These are phyloP conservation scores for Lethocerus indicus DNA, from an alignment of 1,140 invertebrate species.

Conservation along the genomic window DNA sequence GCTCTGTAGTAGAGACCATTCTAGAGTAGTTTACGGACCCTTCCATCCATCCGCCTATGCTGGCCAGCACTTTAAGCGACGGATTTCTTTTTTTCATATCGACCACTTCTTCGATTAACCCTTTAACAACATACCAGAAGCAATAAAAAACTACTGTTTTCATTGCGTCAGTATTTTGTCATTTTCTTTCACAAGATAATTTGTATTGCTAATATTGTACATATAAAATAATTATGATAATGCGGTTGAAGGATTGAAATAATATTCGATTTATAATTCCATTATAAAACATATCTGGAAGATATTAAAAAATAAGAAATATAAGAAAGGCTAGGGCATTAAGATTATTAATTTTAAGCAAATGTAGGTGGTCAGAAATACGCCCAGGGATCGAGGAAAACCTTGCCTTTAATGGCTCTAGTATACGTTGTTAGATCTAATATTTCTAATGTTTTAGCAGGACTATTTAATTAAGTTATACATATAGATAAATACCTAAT, in stretches of 20 bases:
- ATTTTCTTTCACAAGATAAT: neutral
- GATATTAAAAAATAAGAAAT: neutral
- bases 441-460: neutral
- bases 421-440: neutral
- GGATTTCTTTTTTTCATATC: slow-evolving; percentile 46
- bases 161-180: neutral
- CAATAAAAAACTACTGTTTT: no score
- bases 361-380: no score
- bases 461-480: neutral
- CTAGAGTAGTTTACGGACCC: slow-evolving; percentile 62
- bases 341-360: no score
- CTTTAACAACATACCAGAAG: slow-evolving; percentile 21
- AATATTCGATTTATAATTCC: neutral
- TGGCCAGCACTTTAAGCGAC: slow-evolving; percentile 54
- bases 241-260: neutral
- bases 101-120: slow-evolving; percentile 40
- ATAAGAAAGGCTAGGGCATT: no score
- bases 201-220: neutral
- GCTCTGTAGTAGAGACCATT: slow-evolving; percentile 38
- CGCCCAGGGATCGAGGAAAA: no score
- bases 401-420: neutral
- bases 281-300: neutral
- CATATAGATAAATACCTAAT: neutral
- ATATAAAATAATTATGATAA: neutral
- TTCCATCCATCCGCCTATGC: slow-evolving; percentile 81